Conservation (phyloP, 1,140 invertebrate genomes). For the Polypedilum pembai region DNA sequence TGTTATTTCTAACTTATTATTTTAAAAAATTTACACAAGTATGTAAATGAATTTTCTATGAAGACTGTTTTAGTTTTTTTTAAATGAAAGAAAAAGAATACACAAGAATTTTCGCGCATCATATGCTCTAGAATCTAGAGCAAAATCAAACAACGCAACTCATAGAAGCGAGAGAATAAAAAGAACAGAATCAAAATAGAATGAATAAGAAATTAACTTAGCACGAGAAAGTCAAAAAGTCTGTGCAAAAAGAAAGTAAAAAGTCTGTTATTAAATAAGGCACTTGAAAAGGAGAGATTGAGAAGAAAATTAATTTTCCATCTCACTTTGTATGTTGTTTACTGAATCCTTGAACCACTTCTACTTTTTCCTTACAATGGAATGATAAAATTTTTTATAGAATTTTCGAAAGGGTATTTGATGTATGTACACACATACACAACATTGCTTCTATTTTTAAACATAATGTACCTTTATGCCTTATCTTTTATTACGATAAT, state of each 20-base stretch:
- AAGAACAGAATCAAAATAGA: neutral
- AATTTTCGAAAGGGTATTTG: no score
- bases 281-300: neutral
- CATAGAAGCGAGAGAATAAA: neutral
- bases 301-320: conserved; percentile 18
- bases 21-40: no score
- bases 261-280: neutral
- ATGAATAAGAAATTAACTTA: neutral
- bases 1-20: no score
- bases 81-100: neutral
- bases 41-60: no score
- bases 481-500: no score
- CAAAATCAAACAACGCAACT: neutral
- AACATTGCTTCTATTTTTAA: no score
- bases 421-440: no score
- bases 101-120: neutral
- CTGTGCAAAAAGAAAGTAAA: neutral
- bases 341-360: neutral
- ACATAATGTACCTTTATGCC: no score
- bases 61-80: no score
- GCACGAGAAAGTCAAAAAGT: neutral
- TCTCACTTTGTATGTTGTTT: neutral
- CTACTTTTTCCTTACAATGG: no score
- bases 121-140: neutral
- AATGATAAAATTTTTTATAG: no score